A percentile compares a stretch with the other conserved stretches of the same genome.
These are phyloP conservation scores for Maconellicoccus hirsutus DNA, from an alignment of 1,140 invertebrate species.

Conservation along the genomic window DNA sequence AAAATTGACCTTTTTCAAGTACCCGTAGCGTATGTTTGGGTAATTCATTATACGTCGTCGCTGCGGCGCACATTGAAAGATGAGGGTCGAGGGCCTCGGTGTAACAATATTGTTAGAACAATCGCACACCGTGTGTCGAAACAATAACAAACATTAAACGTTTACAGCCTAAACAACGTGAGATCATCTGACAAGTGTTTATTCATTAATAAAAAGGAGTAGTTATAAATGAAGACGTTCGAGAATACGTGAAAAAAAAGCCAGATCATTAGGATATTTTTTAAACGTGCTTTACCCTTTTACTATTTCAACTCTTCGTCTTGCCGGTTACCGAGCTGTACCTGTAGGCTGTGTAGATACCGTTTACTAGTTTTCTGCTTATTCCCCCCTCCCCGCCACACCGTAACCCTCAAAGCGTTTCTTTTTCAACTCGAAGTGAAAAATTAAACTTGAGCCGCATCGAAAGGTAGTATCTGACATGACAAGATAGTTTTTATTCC, in stretches of 20 bases:
- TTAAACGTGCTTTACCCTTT: slow-evolving; percentile 1
- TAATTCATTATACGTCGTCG: too few relatives aligned
- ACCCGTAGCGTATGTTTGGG: too few relatives aligned
- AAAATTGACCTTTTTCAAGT: too few relatives aligned
- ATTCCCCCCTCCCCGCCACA: background rate
- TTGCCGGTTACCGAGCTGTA: background rate
- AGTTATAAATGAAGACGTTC: slow-evolving; percentile 8
- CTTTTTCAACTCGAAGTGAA: background rate
- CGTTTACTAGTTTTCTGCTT: too few relatives aligned
- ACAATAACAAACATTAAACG: slow-evolving; percentile 5
- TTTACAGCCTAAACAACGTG: slow-evolving; percentile 3
- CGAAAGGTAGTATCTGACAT: background rate
- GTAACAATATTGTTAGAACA: slow-evolving; percentile 5
- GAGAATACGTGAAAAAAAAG: slow-evolving; percentile 11
- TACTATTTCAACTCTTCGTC: background rate
- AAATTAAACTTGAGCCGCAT: slow-evolving; percentile 1
- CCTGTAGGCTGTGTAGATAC: too few relatives aligned
- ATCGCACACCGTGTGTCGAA: background rate
- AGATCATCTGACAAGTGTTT: slow-evolving; percentile 18
- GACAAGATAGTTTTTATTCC: slow-evolving; percentile 12
- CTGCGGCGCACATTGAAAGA: too few relatives aligned
- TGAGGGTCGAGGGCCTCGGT: background rate
- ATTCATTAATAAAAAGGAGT: slow-evolving; percentile 18
- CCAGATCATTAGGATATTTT: slow-evolving; percentile 15
- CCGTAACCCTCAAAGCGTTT: background rate